These are phyloP conservation scores for Pycnonotus jocosus DNA, from an alignment of 2,113 vertebrate genomes.

Conservation along the genomic window DNA sequence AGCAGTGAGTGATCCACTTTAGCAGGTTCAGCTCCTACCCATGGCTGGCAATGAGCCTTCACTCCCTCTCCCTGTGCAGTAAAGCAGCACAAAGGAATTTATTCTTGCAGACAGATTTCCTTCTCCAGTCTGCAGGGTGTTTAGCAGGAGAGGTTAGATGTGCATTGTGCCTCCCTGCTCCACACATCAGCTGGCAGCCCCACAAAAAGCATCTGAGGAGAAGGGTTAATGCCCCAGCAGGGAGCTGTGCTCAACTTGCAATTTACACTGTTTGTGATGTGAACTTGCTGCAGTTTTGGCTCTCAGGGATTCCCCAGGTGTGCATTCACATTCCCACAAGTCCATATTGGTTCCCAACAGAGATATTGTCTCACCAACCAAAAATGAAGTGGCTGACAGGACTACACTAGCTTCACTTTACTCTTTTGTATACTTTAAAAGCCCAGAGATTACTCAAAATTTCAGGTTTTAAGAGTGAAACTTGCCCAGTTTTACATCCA, in stretches of 20 bases:
- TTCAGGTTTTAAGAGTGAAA: neutral
- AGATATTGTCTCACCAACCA: neutral
- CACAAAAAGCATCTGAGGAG: neutral
- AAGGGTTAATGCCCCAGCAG: neutral
- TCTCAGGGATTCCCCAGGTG: neutral
- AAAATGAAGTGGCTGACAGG: neutral
- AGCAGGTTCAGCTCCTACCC: neutral
- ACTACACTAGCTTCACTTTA: neutral
- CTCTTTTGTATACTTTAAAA: neutral
- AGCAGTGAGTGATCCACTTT: neutral
- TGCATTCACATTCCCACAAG: rapidly evolving
- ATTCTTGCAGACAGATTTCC: neutral
- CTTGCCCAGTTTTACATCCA: neutral
- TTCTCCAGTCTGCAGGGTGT: neutral
- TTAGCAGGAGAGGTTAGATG: neutral
- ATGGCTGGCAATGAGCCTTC: neutral
- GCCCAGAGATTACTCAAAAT: neutral
- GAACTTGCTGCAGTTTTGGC: neutral
- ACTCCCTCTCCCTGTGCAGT: rapidly evolving
- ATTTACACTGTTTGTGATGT: neutral
- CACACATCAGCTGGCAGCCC: neutral
- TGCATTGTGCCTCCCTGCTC: neutral
- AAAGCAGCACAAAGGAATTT: neutral
- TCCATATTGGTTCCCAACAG: neutral
- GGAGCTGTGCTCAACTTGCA: neutral